Evolutionary conservation across 2,113 vertebrate species (phyloP).

Genomic region (Eleginops maclovinus): DNA sequence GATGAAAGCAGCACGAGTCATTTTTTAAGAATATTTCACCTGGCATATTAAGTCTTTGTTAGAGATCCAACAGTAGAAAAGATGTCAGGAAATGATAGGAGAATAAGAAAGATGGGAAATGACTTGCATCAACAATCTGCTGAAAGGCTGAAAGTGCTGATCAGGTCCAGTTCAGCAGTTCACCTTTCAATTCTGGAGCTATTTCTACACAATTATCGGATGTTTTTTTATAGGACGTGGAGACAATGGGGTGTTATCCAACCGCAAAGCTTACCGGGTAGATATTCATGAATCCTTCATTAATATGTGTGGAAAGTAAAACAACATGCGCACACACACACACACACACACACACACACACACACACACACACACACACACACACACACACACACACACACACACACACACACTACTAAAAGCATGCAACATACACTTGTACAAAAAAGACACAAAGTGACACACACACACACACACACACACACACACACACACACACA

Average conservation of each 20-base stretch:
- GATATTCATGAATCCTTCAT: neutral
- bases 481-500: conserved; percentile 22
- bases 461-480: conserved; percentile 18
- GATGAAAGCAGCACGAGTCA: neutral
- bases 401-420: no score
- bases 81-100: neutral
- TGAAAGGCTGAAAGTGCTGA: neutral
- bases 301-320: neutral
- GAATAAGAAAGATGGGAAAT: neutral
- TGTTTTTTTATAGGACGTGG: neutral
- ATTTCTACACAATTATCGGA: conserved; percentile 4
- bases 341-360: neutral
- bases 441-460: conserved; percentile 1
- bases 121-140: neutral
- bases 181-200: neutral
- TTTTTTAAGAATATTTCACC: neutral
- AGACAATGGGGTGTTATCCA: neutral
- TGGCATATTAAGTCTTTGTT: neutral
- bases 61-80: neutral
- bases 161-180: neutral
- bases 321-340: neutral
- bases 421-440: neutral
- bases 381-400: no score
- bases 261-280: neutral
- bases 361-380: neutral